Evolutionary conservation across 2,888 invertebrate species (phyloP).

Genomic region (Lepidochrysops patricia): DNA sequence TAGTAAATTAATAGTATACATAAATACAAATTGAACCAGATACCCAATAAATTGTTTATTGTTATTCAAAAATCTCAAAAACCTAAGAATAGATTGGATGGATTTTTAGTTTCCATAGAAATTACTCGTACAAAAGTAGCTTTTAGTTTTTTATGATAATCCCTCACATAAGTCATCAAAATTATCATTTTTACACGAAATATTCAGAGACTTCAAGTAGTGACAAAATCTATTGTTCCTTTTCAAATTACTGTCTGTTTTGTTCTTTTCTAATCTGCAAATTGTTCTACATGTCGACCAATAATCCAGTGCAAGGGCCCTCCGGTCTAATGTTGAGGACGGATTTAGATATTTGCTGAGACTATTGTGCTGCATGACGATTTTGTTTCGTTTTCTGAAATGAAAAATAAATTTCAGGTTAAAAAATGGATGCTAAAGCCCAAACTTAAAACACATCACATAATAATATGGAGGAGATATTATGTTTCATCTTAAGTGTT

Average conservation of each 20-base stretch:
- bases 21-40: too few species aligned
- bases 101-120: neutral
- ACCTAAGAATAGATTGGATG: too few species aligned
- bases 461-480: too few species aligned
- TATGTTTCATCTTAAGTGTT: too few species aligned
- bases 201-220: constrained; percentile 78
- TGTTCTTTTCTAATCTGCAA: constrained; percentile 78
- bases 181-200: constrained; percentile 61
- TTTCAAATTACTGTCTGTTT: constrained; percentile 74
- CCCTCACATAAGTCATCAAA: constrained; percentile 66
- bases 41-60: too few species aligned
- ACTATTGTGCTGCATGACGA: constrained; percentile 43
- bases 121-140: too few species aligned
- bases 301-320: constrained; percentile 78
- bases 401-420: constrained; percentile 21
- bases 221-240: constrained; percentile 85
- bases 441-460: too few species aligned
- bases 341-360: constrained; percentile 67
- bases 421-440: too few species aligned
- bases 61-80: too few species aligned
- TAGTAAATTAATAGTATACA: too few species aligned
- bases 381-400: constrained; percentile 65
- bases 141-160: constrained; percentile 27
- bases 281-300: constrained; percentile 80
- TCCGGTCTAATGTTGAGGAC: constrained; percentile 65